Conservation (phyloP, 2,113 vertebrate genomes). For the Dipodomys spectabilis region DNA sequence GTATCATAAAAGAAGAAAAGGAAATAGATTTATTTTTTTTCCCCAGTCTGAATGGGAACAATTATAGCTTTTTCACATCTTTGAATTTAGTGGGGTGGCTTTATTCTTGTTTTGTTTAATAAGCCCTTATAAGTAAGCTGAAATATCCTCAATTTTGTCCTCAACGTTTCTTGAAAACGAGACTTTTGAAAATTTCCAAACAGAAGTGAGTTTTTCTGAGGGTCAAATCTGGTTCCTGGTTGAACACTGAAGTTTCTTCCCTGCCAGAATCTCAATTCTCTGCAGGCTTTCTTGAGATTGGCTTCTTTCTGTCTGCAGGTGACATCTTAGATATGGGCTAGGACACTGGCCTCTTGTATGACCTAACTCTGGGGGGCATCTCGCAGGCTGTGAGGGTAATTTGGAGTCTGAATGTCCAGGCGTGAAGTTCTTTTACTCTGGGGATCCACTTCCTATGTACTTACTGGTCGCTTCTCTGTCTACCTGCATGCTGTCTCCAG, state of each 20-base stretch:
- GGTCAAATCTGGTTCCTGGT: conserved; percentile 62
- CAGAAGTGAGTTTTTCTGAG: conserved; percentile 47
- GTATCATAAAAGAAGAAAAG: conserved; percentile 75
- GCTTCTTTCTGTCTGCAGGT: neutral
- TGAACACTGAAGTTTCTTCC: neutral
- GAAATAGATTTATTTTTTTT: conserved; percentile 82
- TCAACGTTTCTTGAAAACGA: conserved; percentile 78
- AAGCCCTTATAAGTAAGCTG: conserved; percentile 81
- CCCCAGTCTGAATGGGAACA: conserved; percentile 79
- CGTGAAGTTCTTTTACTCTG: neutral
- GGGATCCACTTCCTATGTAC: neutral
- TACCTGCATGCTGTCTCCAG: no score
- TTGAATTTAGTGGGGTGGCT: conserved; percentile 72
- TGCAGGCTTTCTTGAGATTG: no score
- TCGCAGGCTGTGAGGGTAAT: neutral
- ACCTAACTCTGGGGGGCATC: no score
- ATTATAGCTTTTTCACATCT: conserved; percentile 81
- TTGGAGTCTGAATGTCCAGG: neutral
- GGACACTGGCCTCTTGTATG: neutral
- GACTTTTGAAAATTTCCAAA: conserved; percentile 68
- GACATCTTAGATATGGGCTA: neutral
- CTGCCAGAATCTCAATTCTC: neutral
- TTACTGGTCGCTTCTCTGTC: no score
- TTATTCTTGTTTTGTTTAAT: conserved; percentile 58
- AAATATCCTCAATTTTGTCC: conserved; percentile 80